Percentiles rank a stretch among this genome's conserved stretches.
phyloP scores from a whole-genome alignment of 37 sponge, comb jelly and placozoan species.

The Amphimedon queenslandica region DNA sequence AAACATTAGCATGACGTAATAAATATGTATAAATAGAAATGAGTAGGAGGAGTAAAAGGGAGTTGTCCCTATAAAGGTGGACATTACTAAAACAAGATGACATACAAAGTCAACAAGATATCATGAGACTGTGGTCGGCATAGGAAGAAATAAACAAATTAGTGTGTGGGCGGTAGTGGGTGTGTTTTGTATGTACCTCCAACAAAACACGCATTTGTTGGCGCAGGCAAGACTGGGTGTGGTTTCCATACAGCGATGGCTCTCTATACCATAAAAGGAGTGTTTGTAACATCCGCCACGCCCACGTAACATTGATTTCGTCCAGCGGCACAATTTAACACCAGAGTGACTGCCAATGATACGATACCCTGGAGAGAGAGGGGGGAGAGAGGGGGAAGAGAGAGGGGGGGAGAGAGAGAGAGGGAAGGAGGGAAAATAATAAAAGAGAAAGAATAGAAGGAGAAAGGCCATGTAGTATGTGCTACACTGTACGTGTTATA shows the following conservation, averaged over 20 bases:
- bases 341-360: conserved; percentile 91
- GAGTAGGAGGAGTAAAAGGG: neutral
- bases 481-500: too few species aligned
- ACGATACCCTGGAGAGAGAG: conserved; percentile 61
- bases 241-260: conserved; percentile 97
- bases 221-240: conserved; percentile 98
- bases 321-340: conserved; percentile 97
- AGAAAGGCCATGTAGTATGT: too few species aligned
- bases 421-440: too few species aligned
- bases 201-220: conserved; percentile 98
- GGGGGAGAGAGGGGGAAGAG: too few species aligned
- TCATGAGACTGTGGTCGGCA: too few species aligned
- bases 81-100: too few species aligned
- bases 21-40: neutral
- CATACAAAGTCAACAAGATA: too few species aligned
- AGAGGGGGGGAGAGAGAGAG: too few species aligned
- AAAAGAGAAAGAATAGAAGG: too few species aligned
- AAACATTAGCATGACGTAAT: neutral
- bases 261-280: conserved; percentile 97
- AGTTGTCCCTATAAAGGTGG: too few species aligned
- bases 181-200: conserved; percentile 32
- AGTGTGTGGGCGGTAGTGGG: too few species aligned
- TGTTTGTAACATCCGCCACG: conserved; percentile 98
- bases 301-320: conserved; percentile 96
- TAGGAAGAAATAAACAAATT: too few species aligned